These are phyloP conservation scores for Neosilurus mollespiculum DNA, from an alignment of 2,797 vertebrate genomes.

Conservation along the genomic window DNA sequence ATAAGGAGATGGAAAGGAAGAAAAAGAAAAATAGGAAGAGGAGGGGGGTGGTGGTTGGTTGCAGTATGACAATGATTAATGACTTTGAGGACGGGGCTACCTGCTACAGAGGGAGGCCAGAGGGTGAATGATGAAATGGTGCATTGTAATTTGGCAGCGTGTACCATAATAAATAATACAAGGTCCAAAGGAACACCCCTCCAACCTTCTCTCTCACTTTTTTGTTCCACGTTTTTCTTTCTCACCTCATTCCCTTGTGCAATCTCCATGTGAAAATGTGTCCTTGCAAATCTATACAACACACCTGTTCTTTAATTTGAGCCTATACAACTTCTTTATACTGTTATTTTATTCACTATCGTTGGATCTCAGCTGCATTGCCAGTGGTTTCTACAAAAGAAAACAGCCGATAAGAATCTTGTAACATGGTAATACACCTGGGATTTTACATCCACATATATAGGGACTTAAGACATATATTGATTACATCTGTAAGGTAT, in stretches of 20 bases:
- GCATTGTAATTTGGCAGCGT: constrained; percentile 55
- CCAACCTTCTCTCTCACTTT: constrained; percentile 18
- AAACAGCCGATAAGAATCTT: constrained; percentile 8
- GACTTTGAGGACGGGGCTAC: constrained; percentile 49
- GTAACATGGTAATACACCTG: background rate
- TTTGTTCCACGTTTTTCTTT: constrained; percentile 11
- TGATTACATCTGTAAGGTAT: constrained; percentile 16
- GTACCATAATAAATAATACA: constrained; percentile 56
- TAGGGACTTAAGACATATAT: background rate
- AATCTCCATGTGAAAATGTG: constrained; percentile 41
- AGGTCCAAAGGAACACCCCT: constrained; percentile 27
- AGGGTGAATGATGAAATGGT: constrained; percentile 56
- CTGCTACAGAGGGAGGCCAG: constrained; percentile 48
- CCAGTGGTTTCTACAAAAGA: constrained; percentile 16
- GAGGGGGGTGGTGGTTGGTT: constrained; percentile 21
- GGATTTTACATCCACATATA: background rate
- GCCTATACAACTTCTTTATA: constrained; percentile 15
- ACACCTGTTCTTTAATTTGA: constrained; percentile 51
- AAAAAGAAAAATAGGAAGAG: background rate
- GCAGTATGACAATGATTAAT: constrained; percentile 55
- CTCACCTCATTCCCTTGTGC: constrained; percentile 29
- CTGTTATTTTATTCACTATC: constrained; percentile 6
- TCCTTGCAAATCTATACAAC: constrained; percentile 50
- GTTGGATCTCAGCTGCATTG: constrained; percentile 1
- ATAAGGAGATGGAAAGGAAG: background rate